Evolutionary conservation across 2,888 invertebrate genomes (phyloP).

Genomic region (Caenorhabditis sp.): DNA sequence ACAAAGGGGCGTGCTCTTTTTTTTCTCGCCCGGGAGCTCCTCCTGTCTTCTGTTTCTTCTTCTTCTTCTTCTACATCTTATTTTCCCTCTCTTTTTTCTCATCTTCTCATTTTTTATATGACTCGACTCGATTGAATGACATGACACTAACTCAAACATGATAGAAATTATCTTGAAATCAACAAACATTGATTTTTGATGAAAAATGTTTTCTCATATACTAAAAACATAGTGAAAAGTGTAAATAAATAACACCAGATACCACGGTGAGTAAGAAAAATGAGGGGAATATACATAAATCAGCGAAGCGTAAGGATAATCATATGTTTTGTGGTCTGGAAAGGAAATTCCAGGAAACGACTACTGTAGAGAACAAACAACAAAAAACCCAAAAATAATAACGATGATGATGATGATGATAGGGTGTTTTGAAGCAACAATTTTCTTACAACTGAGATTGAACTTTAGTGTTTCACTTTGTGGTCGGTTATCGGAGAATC

Average conservation of each 20-base stretch:
- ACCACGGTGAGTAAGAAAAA: no score
- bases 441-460: no score
- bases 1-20: background rate
- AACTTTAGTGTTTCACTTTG: no score
- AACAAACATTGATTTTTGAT: background rate
- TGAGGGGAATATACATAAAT: background rate
- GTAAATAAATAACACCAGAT: background rate
- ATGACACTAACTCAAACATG: constrained; percentile 39
- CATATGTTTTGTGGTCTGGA: background rate
- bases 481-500: no score
- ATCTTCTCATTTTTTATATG: constrained; percentile 10
- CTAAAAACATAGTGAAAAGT: background rate
- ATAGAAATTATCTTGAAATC: background rate
- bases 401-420: no score
- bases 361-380: background rate
- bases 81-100: background rate
- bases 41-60: background rate
- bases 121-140: constrained; percentile 13
- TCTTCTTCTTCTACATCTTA: constrained; percentile 9
- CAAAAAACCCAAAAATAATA: no score
- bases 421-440: no score
- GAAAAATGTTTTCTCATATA: background rate
- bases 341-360: background rate
- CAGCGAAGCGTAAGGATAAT: background rate
- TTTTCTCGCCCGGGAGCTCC: background rate